Conservation (phyloP, 2,113 vertebrate species). For the Solenodon paradoxus region DNA sequence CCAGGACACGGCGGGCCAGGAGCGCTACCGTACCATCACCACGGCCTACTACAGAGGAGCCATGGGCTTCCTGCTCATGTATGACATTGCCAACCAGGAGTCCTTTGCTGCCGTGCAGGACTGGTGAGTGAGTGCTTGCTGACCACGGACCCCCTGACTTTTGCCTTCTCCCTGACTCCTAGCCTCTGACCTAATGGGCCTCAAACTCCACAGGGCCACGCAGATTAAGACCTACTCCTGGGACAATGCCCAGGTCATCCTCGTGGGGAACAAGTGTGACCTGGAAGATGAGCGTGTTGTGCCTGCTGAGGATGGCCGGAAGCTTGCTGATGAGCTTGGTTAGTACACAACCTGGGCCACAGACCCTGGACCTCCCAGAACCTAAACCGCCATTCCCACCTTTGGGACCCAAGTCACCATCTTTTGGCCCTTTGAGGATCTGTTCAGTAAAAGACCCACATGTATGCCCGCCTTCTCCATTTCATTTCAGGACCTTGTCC, state of each 20-base stretch:
- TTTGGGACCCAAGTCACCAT: background rate
- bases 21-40: conserved; percentile 97
- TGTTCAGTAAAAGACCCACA: background rate
- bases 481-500: background rate
- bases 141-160: background rate
- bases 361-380: background rate
- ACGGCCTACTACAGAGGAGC: conserved; percentile 98
- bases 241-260: conserved; percentile 98
- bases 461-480: background rate
- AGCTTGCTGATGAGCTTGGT: conserved; percentile 94
- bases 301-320: conserved; percentile 91
- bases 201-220: conserved; percentile 88
- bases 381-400: background rate
- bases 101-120: conserved; percentile 97
- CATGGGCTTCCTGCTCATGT: conserved; percentile 99
- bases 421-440: background rate
- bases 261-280: conserved; percentile 98
- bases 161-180: background rate
- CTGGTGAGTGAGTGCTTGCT: conserved; percentile 89
- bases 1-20: conserved; percentile 97
- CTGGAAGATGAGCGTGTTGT: conserved; percentile 95
- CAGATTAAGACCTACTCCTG: conserved; percentile 99
- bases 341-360: conserved; percentile 37
- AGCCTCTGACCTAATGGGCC: background rate
- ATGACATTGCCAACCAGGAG: conserved; percentile 95